Base-by-base conservation (phyloP, 2,113 vertebrate species). In the Melanerpes aurifrons region DNA sequence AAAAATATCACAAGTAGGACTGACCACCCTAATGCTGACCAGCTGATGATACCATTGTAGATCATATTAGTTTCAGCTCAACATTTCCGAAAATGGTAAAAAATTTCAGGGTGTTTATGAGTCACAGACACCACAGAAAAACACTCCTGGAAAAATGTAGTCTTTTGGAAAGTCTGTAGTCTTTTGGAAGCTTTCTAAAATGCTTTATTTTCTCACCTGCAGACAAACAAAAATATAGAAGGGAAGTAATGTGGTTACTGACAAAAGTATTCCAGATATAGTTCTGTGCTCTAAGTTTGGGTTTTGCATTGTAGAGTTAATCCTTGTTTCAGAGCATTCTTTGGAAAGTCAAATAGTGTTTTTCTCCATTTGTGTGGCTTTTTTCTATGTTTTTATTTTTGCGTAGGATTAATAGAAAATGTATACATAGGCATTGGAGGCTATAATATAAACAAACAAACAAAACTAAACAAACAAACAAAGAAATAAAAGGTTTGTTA, bases 391-490 rank as follows among this genome's bases (percentile, higher is more conserved):
- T 16, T 58, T 0, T n/a, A n/a, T 0, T 26, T 81, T 84, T 71
- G 2, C 3, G 5, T 17, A 22, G 7, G 2, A 57, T 43, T 56
- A 22, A 20, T 45, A 56, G 19, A 28, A 75, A 82, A 61, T 47
- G 0, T 54, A 5, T 22, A 19, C 5, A 6, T 9, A 16, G 3
- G 5, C 3, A 0, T n/a, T 43, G 35, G 16, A 10, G 21, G 48
- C 21, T 50, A 22, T 20, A 22, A 22, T 22, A 50, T 50, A 50
- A 50, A 22, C 9, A 50, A 21, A 50, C 22, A 53, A 24, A 53
- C 12, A 5, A 43, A 43, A 14, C 10, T 5, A 43, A 12, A 43
- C 43, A 45, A 45, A 15, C 43, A 45, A 15, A 45, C 19, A 50
- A 22, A 10, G 10, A 77, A 28, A 25, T 4, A 47, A 32, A 24